Conservation (phyloP, 2,113 vertebrate species). For the Nannospalax galili region DNA sequence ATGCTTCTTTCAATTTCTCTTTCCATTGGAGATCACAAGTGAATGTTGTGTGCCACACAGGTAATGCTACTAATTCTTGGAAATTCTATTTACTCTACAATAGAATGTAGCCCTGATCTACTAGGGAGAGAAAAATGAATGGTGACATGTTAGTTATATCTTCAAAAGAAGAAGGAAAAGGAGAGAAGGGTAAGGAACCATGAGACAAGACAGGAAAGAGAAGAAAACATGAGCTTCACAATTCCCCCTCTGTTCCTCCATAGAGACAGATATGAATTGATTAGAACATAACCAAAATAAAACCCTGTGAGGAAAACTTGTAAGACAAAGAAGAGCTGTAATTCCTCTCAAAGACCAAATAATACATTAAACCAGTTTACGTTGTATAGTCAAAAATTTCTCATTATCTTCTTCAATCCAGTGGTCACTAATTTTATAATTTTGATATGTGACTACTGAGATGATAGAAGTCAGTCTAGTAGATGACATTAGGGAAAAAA, state of each 20-base stretch:
- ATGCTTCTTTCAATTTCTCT: not conserved
- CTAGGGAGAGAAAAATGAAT: not conserved
- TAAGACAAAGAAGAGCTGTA: not conserved
- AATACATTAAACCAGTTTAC: not conserved
- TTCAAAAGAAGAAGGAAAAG: not conserved
- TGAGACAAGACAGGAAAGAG: not conserved
- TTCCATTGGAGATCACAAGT: not conserved
- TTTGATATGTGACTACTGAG: not conserved
- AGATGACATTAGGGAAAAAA: not conserved
- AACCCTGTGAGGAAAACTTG: not conserved
- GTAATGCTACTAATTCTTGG: not conserved
- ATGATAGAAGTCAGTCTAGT: not conserved
- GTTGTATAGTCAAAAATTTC: not conserved
- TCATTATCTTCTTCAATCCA: not conserved
- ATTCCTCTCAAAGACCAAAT: not conserved
- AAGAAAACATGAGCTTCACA: not conserved
- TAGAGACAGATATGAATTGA: not conserved
- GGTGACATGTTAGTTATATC: not conserved
- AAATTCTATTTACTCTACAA: not conserved
- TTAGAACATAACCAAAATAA: not conserved
- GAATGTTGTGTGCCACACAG: not conserved
- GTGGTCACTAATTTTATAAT: not conserved
- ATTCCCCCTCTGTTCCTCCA: not conserved
- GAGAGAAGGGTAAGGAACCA: not conserved
- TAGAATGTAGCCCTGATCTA: not conserved